These are phyloP conservation scores for Platichthys stellatus DNA, from an alignment of 2,113 vertebrate genomes.

Conservation along the genomic window DNA sequence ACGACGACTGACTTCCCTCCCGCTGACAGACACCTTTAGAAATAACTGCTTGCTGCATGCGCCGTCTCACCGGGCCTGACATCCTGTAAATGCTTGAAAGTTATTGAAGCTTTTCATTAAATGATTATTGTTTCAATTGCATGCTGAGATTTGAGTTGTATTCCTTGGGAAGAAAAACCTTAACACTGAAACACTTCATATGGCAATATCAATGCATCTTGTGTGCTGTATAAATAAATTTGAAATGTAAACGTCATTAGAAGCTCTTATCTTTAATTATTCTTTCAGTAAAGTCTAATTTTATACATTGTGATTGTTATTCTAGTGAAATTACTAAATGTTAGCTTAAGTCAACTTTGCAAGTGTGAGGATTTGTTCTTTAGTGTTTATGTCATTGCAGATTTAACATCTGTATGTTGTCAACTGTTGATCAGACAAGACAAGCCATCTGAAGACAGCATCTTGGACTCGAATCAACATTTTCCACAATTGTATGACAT, in stretches of 20 bases:
- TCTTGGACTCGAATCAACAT: background rate
- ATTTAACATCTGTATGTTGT: background rate
- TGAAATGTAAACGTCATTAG: constrained; percentile 1
- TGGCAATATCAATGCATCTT: background rate
- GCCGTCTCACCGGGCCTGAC: constrained; percentile 5
- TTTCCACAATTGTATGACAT: background rate
- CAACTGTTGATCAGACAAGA: background rate
- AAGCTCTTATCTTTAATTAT: background rate
- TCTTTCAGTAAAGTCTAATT: background rate
- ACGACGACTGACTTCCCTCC: constrained; percentile 69
- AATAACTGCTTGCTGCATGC: constrained; percentile 23
- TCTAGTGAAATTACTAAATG: no score
- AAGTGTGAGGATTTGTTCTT: no score
- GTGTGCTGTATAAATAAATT: constrained; percentile 30
- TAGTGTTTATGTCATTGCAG: no score
- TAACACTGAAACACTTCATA: background rate
- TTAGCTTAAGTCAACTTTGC: no score
- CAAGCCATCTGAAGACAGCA: background rate
- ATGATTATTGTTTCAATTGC: constrained; percentile 25
- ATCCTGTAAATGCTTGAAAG: constrained; percentile 56
- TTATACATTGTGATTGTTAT: no score
- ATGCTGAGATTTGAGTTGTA: constrained; percentile 39
- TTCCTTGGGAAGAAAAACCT: background rate
- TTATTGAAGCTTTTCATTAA: constrained; percentile 58
- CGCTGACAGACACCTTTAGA: constrained; percentile 1